Evolutionary conservation across 2,888 invertebrate species (phyloP).

Genomic region (Eristalis intricaria): DNA sequence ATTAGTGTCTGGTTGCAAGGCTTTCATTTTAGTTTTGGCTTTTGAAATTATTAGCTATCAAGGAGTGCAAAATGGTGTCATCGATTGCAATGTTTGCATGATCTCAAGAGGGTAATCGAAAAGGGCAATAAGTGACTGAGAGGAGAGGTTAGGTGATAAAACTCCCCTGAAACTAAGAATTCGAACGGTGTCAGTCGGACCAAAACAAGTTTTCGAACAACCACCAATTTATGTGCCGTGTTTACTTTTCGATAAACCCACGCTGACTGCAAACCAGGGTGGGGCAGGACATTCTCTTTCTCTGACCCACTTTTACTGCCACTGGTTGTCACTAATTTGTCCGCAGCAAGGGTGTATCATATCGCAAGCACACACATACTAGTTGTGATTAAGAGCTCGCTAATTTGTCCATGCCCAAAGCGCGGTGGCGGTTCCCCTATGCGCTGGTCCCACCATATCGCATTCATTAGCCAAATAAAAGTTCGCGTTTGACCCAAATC

Average conservation of each 20-base stretch:
- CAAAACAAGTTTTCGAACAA: not conserved
- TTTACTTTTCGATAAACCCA: not conserved
- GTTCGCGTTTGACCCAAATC: constrained; percentile 1
- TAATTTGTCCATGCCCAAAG: not conserved
- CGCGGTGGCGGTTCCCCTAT: not conserved
- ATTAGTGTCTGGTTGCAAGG: not conserved
- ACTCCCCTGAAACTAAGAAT: no score
- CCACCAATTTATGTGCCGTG: not conserved
- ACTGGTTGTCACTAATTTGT: not conserved
- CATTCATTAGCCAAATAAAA: constrained; percentile 58
- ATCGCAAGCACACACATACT: not conserved
- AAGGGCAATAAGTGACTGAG: not conserved
- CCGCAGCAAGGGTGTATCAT: not conserved
- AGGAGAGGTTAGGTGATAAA: not conserved
- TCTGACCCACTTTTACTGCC: not conserved
- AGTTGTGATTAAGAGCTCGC: not conserved
- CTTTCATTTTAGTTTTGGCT: not conserved
- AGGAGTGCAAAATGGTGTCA: constrained; percentile 10
- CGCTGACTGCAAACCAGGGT: not conserved
- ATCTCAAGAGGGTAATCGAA: not conserved
- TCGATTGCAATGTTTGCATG: not conserved
- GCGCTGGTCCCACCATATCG: not conserved
- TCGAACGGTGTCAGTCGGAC: no score
- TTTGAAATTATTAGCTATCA: constrained; percentile 17
- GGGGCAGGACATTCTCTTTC: not conserved